A percentile compares a stretch with the other conserved stretches of the same genome.
phyloP scores from a whole-genome alignment of 2,888 invertebrate species.

The Stramonita haemastoma region DNA sequence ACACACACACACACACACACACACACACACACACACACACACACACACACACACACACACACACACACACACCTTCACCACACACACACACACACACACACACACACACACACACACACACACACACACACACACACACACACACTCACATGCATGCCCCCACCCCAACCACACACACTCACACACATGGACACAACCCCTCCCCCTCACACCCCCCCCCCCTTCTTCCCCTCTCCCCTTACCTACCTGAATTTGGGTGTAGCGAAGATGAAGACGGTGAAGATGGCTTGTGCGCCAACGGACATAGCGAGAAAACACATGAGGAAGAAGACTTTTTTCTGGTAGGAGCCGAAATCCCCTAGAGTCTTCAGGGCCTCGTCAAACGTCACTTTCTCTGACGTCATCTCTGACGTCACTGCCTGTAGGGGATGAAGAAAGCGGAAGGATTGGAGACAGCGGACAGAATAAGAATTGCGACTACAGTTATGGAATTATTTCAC shows the following conservation, averaged over 20 bases:
- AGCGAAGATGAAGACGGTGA: constrained; percentile 46
- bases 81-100: neutral
- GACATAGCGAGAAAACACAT: constrained; percentile 39
- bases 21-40: neutral
- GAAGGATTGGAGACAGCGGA: neutral
- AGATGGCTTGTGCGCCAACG: constrained; percentile 34
- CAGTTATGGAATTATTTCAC: no score
- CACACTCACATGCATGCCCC: neutral
- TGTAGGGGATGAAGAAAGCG: neutral
- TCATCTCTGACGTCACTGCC: neutral
- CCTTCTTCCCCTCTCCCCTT: neutral
- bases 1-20: neutral
- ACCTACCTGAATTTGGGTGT: constrained; percentile 47
- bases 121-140: neutral
- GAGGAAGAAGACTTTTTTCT: constrained; percentile 44
- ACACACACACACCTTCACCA: neutral
- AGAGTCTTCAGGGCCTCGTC: constrained; percentile 43
- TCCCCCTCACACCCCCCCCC: neutral
- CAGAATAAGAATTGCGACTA: neutral
- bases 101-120: neutral
- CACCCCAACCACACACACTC: neutral
- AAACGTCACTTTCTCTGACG: constrained; percentile 35
- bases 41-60: neutral
- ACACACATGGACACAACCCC: neutral
- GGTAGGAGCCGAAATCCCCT: constrained; percentile 47